These are phyloP conservation scores for Hydrochoerus hydrochaeris DNA, from an alignment of 2,113 vertebrate genomes.

Conservation along the genomic window DNA sequence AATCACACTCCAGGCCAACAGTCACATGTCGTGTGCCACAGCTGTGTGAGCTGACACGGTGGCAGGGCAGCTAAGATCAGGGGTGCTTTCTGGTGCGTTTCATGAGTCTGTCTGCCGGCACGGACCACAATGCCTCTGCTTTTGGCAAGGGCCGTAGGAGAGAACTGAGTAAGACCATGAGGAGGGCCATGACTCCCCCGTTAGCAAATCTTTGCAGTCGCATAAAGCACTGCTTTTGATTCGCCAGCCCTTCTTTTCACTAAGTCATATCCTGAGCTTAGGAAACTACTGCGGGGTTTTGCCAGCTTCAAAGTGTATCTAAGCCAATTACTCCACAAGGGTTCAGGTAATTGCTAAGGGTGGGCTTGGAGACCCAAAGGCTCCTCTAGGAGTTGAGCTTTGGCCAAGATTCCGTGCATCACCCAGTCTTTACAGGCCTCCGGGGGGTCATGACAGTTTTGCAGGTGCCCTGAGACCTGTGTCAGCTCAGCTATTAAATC, in stretches of 20 bases:
- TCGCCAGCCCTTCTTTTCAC: background rate
- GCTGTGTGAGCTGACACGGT: rapidly evolving
- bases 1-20: background rate
- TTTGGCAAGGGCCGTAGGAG: background rate
- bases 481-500: background rate
- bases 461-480: background rate
- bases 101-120: background rate
- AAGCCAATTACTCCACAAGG: background rate
- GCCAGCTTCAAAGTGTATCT: background rate
- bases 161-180: background rate
- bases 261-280: background rate
- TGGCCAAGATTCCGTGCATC: background rate
- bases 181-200: background rate
- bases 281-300: background rate
- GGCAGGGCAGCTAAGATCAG: background rate
- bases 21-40: background rate
- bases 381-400: background rate
- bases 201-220: background rate
- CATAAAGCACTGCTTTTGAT: background rate
- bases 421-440: background rate
- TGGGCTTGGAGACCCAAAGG: background rate
- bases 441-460: background rate
- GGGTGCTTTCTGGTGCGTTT: too few species aligned
- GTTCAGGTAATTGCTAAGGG: background rate
- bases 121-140: background rate